Base-by-base conservation (phyloP, 2,113 vertebrate genomes). In the Tautogolabrus adspersus region DNA sequence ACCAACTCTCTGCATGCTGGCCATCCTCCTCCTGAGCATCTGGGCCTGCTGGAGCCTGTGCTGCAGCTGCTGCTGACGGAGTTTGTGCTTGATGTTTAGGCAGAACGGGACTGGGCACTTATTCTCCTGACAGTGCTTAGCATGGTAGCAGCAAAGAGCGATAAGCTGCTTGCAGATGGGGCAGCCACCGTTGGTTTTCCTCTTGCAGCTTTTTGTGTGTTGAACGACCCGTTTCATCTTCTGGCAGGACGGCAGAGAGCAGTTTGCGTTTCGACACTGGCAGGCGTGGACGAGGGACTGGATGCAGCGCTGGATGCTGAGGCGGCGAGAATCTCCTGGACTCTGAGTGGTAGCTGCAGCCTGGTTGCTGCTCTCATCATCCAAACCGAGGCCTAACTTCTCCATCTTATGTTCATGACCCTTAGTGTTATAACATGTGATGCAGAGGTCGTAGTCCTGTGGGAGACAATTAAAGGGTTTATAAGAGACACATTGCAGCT, bases 71-170 rank as follows among this genome's bases (percentile, higher is more conserved):
- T 99, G 98, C 67, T 99, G 97, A 19, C 96, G 95, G n/a, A 99
- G 96, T 90, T 99, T 99, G 83, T 99, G 97, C 94, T 98, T 99
- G 90, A 99, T 99, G 83, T 99, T 99, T 72, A 98, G 96, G 90
- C 98, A 99, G 94, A 99, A 99, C 0, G 98, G 98, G 81, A 99
- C 98, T 0, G 98, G 98, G 73, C 98, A 99, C 93, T 99, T 99
- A 93, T 98, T 99, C 94, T 99, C 97, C 94, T 99, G 97, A 95
- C 98, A 99, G 94, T 98, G 97, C 93, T 99, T 99, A n/a, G 98
- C 98, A 0, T 99, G 98, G 87, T 98, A 99, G 92, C 98, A 99
- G 88, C 98, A 99, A 58, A 99, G 93, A 1, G 98, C 98, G 0
- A 99, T 99, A 34, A 99, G 97, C 81, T 99, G 97, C 87, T 98